Percentiles rank a stretch among this genome's conserved stretches.
phyloP scores from a whole-genome alignment of 2,797 vertebrate genomes.

The Dipus sagitta region DNA sequence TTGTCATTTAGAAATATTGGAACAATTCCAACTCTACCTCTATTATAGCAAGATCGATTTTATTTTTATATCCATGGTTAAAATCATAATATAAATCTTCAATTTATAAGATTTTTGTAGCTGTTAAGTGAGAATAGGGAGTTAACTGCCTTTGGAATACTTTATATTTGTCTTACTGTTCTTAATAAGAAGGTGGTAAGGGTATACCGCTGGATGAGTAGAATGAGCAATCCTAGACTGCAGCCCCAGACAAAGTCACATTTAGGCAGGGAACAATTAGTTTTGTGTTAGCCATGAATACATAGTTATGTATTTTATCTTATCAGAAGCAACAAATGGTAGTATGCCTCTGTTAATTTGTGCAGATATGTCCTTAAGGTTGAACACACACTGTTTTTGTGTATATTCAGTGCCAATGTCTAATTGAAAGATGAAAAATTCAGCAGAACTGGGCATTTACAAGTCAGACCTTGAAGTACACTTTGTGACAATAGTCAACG shows the following conservation, averaged over 20 bases:
- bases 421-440: background rate
- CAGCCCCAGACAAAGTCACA: background rate
- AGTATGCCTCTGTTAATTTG: background rate
- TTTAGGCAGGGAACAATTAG: background rate
- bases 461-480: background rate
- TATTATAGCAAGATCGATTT: background rate
- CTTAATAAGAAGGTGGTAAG: background rate
- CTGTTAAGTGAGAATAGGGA: background rate
- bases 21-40: background rate
- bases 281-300: background rate
- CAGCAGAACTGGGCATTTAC: background rate
- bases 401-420: background rate
- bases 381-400: background rate
- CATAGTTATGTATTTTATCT: background rate
- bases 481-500: background rate
- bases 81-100: background rate
- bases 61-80: conserved; percentile 16
- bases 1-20: background rate
- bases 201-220: background rate
- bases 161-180: conserved; percentile 16
- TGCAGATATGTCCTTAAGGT: background rate
- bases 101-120: conserved; percentile 5
- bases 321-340: background rate
- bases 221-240: background rate
- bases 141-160: background rate